Percentiles rank a stretch among this genome's conserved stretches.
phyloP scores from a whole-genome alignment of 2,113 vertebrate species.

The Poeciliopsis turrubarensis region DNA sequence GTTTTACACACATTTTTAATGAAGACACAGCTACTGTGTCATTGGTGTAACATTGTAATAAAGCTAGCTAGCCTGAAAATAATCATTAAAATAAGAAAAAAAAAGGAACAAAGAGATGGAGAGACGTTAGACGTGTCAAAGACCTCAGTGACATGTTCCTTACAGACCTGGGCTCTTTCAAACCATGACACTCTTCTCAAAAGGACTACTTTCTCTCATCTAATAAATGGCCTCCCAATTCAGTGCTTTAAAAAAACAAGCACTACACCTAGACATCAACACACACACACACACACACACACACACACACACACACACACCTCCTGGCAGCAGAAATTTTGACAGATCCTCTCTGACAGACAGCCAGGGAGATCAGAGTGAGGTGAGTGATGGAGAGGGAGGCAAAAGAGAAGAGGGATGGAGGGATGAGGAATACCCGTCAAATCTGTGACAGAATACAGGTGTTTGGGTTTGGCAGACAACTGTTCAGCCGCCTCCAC shows the following conservation, averaged over 20 bases:
- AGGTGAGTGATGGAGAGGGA: constrained; percentile 86
- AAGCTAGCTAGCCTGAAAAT: not conserved
- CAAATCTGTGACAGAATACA: constrained; percentile 92
- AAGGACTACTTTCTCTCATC: constrained; percentile 80
- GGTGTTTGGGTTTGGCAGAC: constrained; percentile 94
- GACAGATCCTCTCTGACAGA: constrained; percentile 89
- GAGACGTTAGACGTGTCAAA: constrained; percentile 13
- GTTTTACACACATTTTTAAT: no score
- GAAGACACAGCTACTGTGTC: not conserved
- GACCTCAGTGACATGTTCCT: constrained; percentile 63
- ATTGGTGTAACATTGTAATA: not conserved
- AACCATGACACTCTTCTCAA: constrained; percentile 83
- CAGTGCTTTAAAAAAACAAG: constrained; percentile 27
- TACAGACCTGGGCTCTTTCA: constrained; percentile 77
- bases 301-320: constrained; percentile 33
- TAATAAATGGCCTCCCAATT: constrained; percentile 86
- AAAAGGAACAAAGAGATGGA: not conserved
- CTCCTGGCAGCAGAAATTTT: constrained; percentile 78
- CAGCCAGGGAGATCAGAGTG: constrained; percentile 85
- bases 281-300: constrained; percentile 41
- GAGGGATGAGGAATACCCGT: constrained; percentile 86
- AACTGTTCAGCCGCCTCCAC: constrained; percentile 84
- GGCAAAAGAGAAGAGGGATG: constrained; percentile 68
- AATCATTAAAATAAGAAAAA: not conserved
- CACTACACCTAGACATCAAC: no score